These are phyloP conservation scores for Enteromius radiatus DNA, from an alignment of 2,797 vertebrate genomes.

Conservation along the genomic window DNA sequence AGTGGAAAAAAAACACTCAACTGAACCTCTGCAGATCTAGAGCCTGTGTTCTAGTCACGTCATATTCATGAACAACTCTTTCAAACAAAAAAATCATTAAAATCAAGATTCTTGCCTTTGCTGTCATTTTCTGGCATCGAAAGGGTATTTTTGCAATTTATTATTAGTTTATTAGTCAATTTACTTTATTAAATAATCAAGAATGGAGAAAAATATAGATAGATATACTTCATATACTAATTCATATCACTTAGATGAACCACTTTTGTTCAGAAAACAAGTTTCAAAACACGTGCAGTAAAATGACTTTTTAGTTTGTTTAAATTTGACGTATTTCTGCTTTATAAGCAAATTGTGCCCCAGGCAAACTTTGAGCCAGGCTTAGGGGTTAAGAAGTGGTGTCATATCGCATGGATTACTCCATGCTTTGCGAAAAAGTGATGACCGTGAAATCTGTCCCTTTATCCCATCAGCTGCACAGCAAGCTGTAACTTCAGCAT, in stretches of 20 bases:
- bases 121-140: neutral
- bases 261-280: neutral
- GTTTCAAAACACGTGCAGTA: neutral
- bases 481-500: conserved; percentile 46
- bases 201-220: neutral
- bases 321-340: conserved; percentile 47
- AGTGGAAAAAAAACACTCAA: conserved; percentile 44
- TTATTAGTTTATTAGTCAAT: neutral
- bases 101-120: neutral
- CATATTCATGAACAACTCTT: neutral
- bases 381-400: conserved; percentile 34
- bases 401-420: conserved; percentile 61
- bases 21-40: conserved; percentile 30
- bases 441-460: conserved; percentile 45
- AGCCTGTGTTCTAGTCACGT: neutral
- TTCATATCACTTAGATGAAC: neutral
- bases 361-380: conserved; percentile 52
- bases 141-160: neutral
- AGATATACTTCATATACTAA: neutral
- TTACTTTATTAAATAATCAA: neutral
- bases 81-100: neutral
- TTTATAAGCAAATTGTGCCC: conserved; percentile 48
- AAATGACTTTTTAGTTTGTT: neutral
- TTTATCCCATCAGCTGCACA: conserved; percentile 51
- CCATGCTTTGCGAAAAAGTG: conserved; percentile 59